Evolutionary conservation across 1,140 invertebrate species (phyloP).

Genomic region (Telenomus remus): DNA sequence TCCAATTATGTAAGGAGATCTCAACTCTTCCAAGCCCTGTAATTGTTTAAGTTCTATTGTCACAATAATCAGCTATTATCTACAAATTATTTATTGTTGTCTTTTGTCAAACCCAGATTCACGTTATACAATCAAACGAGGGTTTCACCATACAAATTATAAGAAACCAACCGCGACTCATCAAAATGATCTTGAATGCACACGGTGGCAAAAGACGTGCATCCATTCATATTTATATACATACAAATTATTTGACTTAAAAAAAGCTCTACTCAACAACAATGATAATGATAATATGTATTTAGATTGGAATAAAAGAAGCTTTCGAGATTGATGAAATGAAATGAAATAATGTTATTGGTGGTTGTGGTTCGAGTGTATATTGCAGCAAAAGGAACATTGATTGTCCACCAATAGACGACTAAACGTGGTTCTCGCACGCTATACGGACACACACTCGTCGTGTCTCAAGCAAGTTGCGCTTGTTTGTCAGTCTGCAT

Average conservation of each 20-base stretch:
- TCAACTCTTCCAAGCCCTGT: conserved; percentile 29
- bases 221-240: no score
- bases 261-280: no score
- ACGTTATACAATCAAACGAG: conserved; percentile 9
- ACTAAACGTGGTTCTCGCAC: conserved; percentile 22
- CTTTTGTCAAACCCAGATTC: background rate
- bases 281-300: no score
- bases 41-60: conserved; percentile 40
- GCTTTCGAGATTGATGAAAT: no score
- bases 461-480: conserved; percentile 25
- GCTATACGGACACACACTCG: conserved; percentile 28
- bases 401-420: conserved; percentile 53
- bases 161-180: no score
- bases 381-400: conserved; percentile 23
- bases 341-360: no score
- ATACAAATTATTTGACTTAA: no score
- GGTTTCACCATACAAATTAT: no score
- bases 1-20: conserved; percentile 53
- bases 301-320: no score
- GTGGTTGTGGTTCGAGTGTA: no score
- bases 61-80: conserved; percentile 23
- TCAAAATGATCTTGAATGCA: background rate
- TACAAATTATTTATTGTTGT: conserved; percentile 27
- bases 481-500: conserved; percentile 43
- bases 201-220: no score